Conservation (phyloP, 1,140 invertebrate species). For the Dryas iulia region DNA sequence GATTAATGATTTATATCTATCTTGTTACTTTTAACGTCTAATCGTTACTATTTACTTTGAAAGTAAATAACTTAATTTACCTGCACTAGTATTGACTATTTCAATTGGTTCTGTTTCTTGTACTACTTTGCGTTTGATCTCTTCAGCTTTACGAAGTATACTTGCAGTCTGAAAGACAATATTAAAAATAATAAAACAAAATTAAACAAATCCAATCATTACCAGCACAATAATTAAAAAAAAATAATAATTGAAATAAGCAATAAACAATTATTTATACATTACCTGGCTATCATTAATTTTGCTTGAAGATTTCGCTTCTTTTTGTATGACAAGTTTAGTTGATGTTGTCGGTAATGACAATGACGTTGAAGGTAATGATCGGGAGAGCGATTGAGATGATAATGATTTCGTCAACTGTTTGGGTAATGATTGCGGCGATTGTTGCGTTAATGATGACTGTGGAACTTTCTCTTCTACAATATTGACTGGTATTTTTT, state of each 20-base stretch:
- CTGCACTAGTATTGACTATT: neutral
- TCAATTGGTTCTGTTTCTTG: conserved; percentile 13
- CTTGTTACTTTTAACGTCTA: too few relatives aligned
- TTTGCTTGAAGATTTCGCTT: conserved; percentile 7
- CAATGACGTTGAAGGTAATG: neutral
- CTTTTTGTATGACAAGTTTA: neutral
- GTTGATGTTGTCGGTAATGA: neutral
- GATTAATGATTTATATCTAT: too few relatives aligned
- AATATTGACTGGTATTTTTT: conserved; percentile 25
- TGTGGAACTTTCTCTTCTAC: neutral
- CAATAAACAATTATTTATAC: neutral
- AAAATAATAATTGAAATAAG: too few relatives aligned
- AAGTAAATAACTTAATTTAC: neutral
- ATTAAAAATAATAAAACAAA: neutral
- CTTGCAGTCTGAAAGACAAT: conserved; percentile 32
- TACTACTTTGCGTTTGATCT: conserved; percentile 53
- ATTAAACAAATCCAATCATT: too few relatives aligned
- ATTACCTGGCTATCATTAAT: conserved; percentile 5
- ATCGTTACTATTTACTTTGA: too few relatives aligned
- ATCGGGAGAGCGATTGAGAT: neutral
- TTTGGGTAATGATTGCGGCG: neutral
- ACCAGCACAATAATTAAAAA: too few relatives aligned
- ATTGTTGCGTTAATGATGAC: neutral
- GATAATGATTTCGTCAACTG: too few relatives aligned
- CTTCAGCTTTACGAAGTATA: conserved; percentile 61